phyloP scores from a whole-genome alignment of 2,888 invertebrate genomes.

The Tuta absoluta region DNA sequence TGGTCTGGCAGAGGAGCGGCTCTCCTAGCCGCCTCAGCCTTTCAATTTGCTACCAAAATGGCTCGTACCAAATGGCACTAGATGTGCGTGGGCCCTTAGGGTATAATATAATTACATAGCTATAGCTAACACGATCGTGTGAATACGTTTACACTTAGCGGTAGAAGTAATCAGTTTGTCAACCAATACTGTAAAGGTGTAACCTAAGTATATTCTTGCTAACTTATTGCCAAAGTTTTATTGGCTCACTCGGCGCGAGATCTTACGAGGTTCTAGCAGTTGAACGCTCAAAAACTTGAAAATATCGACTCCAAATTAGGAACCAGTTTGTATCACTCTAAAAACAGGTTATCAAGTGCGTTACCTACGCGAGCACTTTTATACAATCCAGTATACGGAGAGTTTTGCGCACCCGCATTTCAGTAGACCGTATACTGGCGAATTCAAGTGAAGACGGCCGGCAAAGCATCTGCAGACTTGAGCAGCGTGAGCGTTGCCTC shows the following conservation, averaged over 20 bases:
- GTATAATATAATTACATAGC: constrained; percentile 68
- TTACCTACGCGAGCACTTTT: no score
- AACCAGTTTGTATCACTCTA: no score
- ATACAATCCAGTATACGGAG: background rate
- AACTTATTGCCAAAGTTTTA: constrained; percentile 74
- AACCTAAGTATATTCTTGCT: constrained; percentile 51
- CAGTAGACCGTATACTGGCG: background rate
- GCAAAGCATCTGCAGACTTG: background rate
- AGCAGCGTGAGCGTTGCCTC: constrained; percentile 33
- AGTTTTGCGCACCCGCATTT: background rate
- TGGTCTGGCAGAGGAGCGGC: no score
- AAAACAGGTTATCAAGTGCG: no score
- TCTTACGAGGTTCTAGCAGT: background rate
- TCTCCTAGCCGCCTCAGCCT: no score
- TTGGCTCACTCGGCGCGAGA: constrained; percentile 36
- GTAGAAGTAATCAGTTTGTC: constrained; percentile 66
- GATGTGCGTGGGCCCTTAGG: constrained; percentile 38
- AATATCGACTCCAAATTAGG: no score
- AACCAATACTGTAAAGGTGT: constrained; percentile 77
- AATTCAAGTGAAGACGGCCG: constrained; percentile 24
- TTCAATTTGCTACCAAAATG: no score
- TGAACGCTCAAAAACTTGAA: background rate
- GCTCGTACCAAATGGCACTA: constrained; percentile 21
- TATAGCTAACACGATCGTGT: constrained; percentile 72
- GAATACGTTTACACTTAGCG: constrained; percentile 71